Evolutionary conservation across 2,888 invertebrate species (phyloP).

Genomic region (Silvanus unidentatus): DNA sequence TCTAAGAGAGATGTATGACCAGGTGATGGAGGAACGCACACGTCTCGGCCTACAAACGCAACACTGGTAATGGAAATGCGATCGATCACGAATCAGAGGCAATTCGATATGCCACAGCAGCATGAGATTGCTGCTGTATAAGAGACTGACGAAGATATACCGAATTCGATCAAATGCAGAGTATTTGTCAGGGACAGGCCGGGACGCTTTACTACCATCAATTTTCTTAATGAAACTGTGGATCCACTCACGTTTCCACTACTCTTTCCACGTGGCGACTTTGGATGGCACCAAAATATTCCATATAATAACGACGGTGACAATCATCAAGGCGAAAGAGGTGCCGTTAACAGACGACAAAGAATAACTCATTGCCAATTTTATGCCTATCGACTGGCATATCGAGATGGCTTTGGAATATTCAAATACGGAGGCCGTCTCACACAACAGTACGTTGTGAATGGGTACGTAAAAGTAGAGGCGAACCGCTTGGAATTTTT

Average conservation of each 20-base stretch:
- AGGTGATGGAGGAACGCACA: no score
- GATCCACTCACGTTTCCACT: not conserved
- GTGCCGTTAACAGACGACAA: not conserved
- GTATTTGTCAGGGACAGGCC: not conserved
- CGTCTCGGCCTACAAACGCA: no score
- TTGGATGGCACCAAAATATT: not conserved
- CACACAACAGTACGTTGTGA: not conserved
- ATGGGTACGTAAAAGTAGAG: not conserved
- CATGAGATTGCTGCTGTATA: not conserved
- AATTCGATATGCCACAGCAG: not conserved
- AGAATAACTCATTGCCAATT: not conserved
- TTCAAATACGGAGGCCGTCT: slow-evolving; percentile 4
- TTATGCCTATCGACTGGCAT: not conserved
- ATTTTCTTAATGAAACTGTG: not conserved
- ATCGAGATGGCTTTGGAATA: not conserved
- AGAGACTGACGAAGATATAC: not conserved
- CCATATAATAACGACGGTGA: not conserved
- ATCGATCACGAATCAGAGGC: not conserved
- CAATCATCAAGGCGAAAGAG: no score
- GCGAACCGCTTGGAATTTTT: not conserved
- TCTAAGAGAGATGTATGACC: no score
- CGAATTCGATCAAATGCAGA: not conserved
- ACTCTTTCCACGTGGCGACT: not conserved
- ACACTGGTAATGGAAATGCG: not conserved
- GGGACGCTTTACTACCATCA: not conserved